Conservation (phyloP, 2,797 vertebrate species). For the Tenualosa ilisha region DNA sequence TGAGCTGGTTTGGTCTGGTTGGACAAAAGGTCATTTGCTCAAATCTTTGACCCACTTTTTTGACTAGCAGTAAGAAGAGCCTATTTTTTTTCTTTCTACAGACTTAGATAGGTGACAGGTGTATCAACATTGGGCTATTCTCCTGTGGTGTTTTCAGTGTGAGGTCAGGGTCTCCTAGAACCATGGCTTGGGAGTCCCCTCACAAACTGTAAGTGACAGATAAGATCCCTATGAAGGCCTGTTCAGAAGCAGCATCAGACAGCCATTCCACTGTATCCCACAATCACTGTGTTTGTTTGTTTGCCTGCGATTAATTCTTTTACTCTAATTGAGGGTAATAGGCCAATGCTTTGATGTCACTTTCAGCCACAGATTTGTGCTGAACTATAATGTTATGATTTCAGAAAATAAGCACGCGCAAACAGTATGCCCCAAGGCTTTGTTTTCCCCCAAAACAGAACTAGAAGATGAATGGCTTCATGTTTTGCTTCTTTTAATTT, state of each 20-base stretch:
- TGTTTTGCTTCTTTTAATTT: background rate
- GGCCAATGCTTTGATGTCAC: background rate
- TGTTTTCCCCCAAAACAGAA: background rate
- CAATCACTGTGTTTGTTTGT: background rate
- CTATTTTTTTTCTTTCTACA: background rate
- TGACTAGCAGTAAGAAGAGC: background rate
- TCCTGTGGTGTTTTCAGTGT: background rate
- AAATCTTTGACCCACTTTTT: conserved; percentile 1
- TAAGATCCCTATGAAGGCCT: background rate
- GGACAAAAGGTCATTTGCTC: background rate
- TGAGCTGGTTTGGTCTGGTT: background rate
- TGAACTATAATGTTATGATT: conserved; percentile 1
- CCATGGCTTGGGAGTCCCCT: background rate
- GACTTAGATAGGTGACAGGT: background rate
- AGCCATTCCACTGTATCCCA: background rate
- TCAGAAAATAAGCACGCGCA: background rate
- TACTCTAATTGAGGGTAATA: conserved; percentile 7
- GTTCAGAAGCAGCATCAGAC: background rate
- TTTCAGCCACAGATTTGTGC: background rate
- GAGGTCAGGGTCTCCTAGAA: background rate
- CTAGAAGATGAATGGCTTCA: background rate
- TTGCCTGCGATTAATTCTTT: background rate
- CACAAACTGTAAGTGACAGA: background rate
- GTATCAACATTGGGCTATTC: background rate
- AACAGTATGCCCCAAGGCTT: background rate